phyloP scores from a whole-genome alignment of 2,888 invertebrate genomes.

The Strigamia transsilvanica region DNA sequence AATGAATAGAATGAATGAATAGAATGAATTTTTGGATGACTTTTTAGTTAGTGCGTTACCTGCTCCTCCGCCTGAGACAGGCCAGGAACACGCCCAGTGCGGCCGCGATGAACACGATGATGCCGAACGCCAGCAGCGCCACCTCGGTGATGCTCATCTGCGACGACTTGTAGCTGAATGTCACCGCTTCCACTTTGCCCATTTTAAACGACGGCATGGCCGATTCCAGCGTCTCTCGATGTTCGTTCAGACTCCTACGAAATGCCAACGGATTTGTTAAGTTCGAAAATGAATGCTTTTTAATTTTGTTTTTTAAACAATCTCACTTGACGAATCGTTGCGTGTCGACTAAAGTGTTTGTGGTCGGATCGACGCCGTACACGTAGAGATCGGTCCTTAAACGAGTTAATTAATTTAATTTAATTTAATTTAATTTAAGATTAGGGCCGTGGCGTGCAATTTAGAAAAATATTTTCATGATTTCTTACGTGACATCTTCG shows the following conservation, averaged over 20 bases:
- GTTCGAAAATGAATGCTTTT: too few species aligned
- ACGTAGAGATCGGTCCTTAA: slow-evolving; percentile 82
- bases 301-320: too few species aligned
- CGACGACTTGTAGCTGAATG: slow-evolving; percentile 60
- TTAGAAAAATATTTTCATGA: too few species aligned
- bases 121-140: slow-evolving; percentile 80
- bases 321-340: slow-evolving; percentile 64
- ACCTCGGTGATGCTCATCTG: slow-evolving; percentile 77
- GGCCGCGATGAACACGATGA: slow-evolving; percentile 82
- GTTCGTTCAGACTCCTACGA: slow-evolving; percentile 52
- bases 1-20: neutral
- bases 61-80: slow-evolving; percentile 69
- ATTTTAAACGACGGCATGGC: slow-evolving; percentile 58
- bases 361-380: slow-evolving; percentile 82
- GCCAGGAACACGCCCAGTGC: slow-evolving; percentile 81
- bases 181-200: slow-evolving; percentile 59
- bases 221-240: slow-evolving; percentile 56
- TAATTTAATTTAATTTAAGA: too few species aligned
- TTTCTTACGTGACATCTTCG: slow-evolving; percentile 73
- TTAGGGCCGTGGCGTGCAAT: too few species aligned
- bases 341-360: slow-evolving; percentile 83
- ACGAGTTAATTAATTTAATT: neutral
- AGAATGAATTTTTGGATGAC: neutral
- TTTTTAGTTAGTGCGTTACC: neutral
- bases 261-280: too few species aligned